Conservation (phyloP, 64 coral and sea anemone genomes). For the Dendrophyllia cribrosa region DNA sequence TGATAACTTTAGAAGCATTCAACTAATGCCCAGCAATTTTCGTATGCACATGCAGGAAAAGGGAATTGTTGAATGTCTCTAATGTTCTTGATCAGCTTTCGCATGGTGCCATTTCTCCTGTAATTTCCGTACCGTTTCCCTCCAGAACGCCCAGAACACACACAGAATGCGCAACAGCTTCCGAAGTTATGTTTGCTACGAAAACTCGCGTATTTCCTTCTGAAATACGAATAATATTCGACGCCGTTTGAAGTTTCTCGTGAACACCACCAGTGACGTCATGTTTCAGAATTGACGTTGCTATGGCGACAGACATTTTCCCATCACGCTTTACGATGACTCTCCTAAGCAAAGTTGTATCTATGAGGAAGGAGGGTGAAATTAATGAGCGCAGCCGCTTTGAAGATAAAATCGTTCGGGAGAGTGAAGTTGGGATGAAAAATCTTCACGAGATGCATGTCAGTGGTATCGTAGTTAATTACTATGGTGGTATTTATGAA, state of each 20-base stretch:
- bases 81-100: too few relatives aligned
- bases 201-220: slow-evolving; percentile 70
- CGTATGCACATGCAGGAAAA: too few relatives aligned
- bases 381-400: not conserved
- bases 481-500: too few relatives aligned
- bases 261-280: slow-evolving; percentile 87
- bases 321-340: slow-evolving; percentile 63
- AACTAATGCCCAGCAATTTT: too few relatives aligned
- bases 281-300: slow-evolving; percentile 69
- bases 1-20: too few relatives aligned
- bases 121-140: slow-evolving; percentile 62
- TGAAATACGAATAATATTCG: slow-evolving; percentile 76
- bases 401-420: too few relatives aligned
- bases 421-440: too few relatives aligned
- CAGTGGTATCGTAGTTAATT: too few relatives aligned
- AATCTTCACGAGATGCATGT: too few relatives aligned
- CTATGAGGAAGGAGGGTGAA: slow-evolving; percentile 30
- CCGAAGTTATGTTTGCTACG: slow-evolving; percentile 69
- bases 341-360: slow-evolving; percentile 62
- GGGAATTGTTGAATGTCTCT: too few relatives aligned
- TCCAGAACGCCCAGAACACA: slow-evolving; percentile 49
- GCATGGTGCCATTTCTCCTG: not conserved
- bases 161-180: slow-evolving; percentile 38
- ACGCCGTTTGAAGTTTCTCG: slow-evolving; percentile 76
- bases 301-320: slow-evolving; percentile 60